phyloP scores from a whole-genome alignment of 2,888 invertebrate genomes.

The Nemotelus nigrinus region DNA sequence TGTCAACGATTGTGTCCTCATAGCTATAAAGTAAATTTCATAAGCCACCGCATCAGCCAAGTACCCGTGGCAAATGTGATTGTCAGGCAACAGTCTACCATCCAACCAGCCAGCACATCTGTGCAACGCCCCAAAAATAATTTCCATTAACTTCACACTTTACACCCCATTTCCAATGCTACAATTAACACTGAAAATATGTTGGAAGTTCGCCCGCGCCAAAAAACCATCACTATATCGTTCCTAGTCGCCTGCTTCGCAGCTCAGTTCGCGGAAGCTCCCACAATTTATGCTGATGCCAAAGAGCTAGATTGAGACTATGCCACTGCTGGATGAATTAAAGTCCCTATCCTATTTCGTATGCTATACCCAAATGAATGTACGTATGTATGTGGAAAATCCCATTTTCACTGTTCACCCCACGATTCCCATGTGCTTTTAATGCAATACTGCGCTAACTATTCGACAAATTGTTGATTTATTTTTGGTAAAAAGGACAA shows the following conservation, averaged over 20 bases:
- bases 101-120: slow-evolving; percentile 23
- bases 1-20: slow-evolving; percentile 36
- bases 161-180: slow-evolving; percentile 46
- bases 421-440: too few species aligned
- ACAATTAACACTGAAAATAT: slow-evolving; percentile 47
- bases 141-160: slow-evolving; percentile 47
- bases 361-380: not conserved
- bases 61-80: slow-evolving; percentile 43
- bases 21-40: slow-evolving; percentile 26
- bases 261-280: not conserved
- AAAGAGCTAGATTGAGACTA: slow-evolving; percentile 2
- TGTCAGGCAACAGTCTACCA: slow-evolving; percentile 22
- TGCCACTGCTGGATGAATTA: not conserved
- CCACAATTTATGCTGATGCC: slow-evolving; percentile 31
- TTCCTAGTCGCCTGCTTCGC: not conserved
- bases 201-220: slow-evolving; percentile 27
- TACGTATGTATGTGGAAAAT: not conserved
- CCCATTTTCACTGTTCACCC: too few species aligned
- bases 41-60: slow-evolving; percentile 41
- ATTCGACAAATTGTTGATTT: too few species aligned
- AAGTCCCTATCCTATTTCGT: not conserved
- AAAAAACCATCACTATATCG: not conserved
- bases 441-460: too few species aligned
- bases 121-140: slow-evolving; percentile 44
- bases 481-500: too few species aligned